Evolutionary conservation across 2,113 vertebrate genomes (phyloP).

Genomic region (Saiga tatarica): DNA sequence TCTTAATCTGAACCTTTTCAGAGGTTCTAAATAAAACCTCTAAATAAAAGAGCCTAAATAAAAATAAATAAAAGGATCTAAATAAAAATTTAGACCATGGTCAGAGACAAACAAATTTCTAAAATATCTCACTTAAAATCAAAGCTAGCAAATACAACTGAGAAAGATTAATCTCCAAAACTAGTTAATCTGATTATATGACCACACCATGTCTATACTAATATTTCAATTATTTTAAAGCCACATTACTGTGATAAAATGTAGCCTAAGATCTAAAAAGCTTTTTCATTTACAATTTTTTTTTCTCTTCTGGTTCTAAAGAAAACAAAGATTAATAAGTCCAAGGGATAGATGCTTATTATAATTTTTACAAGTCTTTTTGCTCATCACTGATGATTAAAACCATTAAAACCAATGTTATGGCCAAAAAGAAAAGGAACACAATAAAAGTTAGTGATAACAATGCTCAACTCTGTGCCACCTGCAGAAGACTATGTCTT

Average conservation of each 20-base stretch:
- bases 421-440: background rate
- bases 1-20: background rate
- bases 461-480: constrained; percentile 28
- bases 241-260: constrained; percentile 10
- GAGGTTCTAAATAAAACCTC: background rate
- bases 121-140: constrained; percentile 7
- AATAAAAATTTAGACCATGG: background rate
- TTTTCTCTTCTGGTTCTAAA: background rate
- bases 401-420: background rate
- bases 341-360: background rate
- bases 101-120: background rate
- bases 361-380: background rate
- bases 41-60: background rate
- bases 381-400: background rate
- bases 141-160: background rate
- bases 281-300: background rate
- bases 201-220: background rate
- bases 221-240: constrained; percentile 24
- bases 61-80: background rate
- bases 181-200: background rate
- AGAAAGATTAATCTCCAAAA: background rate
- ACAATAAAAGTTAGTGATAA: background rate
- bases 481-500: constrained; percentile 14
- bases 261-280: background rate
- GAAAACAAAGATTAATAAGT: background rate